A percentile compares a stretch with the other conserved stretches of the same genome.
Evolutionary conservation across 2,113 vertebrate genomes (phyloP).

Genomic region (Rissa tridactyla): DNA sequence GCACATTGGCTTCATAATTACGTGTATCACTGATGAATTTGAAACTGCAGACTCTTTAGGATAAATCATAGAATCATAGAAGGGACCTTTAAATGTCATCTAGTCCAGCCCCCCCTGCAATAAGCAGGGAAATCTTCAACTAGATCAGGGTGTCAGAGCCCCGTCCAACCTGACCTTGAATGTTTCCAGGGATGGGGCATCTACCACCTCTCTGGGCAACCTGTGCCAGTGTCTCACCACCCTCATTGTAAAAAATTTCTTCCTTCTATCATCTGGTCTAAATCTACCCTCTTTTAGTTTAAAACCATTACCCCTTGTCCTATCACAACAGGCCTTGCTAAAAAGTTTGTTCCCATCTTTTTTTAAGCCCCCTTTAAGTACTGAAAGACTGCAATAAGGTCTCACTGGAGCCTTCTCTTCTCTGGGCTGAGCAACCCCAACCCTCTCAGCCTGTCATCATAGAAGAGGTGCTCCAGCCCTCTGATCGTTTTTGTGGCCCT

Average conservation of each 20-base stretch:
- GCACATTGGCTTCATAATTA: neutral
- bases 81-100: neutral
- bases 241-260: neutral
- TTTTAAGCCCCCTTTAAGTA: neutral
- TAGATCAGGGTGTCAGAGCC: neutral
- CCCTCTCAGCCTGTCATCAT: no score
- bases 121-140: neutral
- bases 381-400: neutral
- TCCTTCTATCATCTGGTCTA: neutral
- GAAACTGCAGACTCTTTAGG: neutral
- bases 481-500: no score
- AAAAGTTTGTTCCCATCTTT: neutral
- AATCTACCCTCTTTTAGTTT: neutral
- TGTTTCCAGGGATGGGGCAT: neutral
- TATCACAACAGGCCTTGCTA: neutral
- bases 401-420: no score
- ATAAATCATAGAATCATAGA: neutral
- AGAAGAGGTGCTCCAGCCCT: no score
- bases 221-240: neutral
- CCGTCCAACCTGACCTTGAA: neutral
- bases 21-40: neutral
- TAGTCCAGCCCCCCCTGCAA: neutral
- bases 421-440: no score
- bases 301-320: neutral
- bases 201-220: neutral